phyloP scores from a whole-genome alignment of 1,140 invertebrate species.

The Drosophila arizonae region DNA sequence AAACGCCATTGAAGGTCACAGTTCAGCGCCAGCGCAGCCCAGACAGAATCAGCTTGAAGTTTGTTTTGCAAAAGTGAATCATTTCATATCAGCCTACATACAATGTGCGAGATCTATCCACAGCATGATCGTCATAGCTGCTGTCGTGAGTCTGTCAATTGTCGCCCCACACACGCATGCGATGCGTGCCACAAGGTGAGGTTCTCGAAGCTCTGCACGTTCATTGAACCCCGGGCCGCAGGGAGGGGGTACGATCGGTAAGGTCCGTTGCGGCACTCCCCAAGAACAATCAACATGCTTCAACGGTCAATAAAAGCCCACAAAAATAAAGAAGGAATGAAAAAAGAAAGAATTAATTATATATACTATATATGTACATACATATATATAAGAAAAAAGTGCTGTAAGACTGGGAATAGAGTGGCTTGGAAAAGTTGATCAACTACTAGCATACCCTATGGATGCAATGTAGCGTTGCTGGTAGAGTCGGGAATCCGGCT shows the following conservation, averaged over 20 bases:
- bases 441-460: slow-evolving; percentile 20
- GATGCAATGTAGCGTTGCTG: neutral
- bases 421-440: slow-evolving; percentile 1
- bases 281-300: slow-evolving; percentile 13
- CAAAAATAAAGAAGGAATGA: slow-evolving; percentile 1
- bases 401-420: slow-evolving; percentile 19
- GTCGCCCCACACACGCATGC: slow-evolving; percentile 32
- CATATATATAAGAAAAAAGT: neutral
- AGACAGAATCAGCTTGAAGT: slow-evolving; percentile 31
- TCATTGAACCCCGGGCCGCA: slow-evolving; percentile 46
- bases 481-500: neutral
- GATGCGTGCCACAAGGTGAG: slow-evolving; percentile 23
- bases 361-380: slow-evolving; percentile 1
- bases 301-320: slow-evolving; percentile 20
- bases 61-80: slow-evolving; percentile 57
- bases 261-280: slow-evolving; percentile 52
- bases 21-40: slow-evolving; percentile 13
- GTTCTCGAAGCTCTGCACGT: slow-evolving; percentile 29
- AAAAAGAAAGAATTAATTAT: slow-evolving; percentile 31
- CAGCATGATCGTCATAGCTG: slow-evolving; percentile 13
- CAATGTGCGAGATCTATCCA: slow-evolving; percentile 38
- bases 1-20: slow-evolving; percentile 40
- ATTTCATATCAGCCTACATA: slow-evolving; percentile 66
- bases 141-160: slow-evolving; percentile 24
- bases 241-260: slow-evolving; percentile 7